Evolutionary conservation across 2,113 vertebrate species (phyloP), one percentile per base, ranked within the genome.

Genomic region (Ptilonorhynchus violaceus): DNA sequence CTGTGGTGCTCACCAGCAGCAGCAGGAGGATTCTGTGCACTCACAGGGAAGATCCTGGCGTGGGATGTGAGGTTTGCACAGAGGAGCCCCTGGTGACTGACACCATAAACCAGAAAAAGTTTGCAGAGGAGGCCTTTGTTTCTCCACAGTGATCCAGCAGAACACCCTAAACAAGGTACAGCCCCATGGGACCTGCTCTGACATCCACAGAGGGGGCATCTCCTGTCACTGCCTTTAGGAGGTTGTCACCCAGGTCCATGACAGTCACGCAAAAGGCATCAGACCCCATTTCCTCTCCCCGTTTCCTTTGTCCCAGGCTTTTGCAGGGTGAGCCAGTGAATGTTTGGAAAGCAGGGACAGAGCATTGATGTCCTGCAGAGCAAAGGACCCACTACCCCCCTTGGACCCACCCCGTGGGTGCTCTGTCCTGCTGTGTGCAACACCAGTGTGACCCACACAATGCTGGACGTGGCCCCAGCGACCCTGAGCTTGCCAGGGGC

Each of bases 331-430:
- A 67, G 27, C 4, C 12, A 58, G 16, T 15, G 39, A 66, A 46
- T 0, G 0, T 2, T 55, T 22, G 5, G 35, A 31, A 55, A 66
- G 3, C 8, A 52, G 44, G 25, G 18, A 18, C 24, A 21, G 8
- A 18, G 15, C 7, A 8, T 27, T 81, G 16, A 13, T 14, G 10
- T 81, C 58, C 84, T 67, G 30, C 67, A 60, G 53, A n/a, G 33
- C 22, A 73, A 53, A 63, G 42, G 15, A 73, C 25, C 16, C 49
- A 24, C 8, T 27, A 35, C 24, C 28, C 37, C 25, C 27, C 22
- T 67, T 22, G 28, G 21, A 49, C 44, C 49, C 35, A 39, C 17
- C 35, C 12, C 24, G 7, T 20, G 10, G 55, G 10, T 58, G 10
- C 63, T 76, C 31, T 31, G 25, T n/a, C 17, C 37, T 27, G 17